Percentiles rank a stretch among this genome's conserved stretches.
These are phyloP conservation scores for Hirtodrosophila histrioides DNA, from an alignment of 2,888 invertebrate genomes.

Conservation along the genomic window DNA sequence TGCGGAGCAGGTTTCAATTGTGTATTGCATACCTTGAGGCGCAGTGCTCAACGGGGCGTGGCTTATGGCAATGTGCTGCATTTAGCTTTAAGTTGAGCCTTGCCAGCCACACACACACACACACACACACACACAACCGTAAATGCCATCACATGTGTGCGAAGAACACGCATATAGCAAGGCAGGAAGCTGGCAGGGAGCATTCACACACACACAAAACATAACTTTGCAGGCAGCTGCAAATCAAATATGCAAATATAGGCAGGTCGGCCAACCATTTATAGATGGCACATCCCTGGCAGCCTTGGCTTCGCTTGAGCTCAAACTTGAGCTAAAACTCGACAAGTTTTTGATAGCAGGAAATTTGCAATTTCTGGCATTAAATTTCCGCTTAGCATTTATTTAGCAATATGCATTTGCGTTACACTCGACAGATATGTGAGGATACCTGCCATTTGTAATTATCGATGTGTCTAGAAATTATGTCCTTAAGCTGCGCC, in stretches of 20 bases:
- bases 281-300: neutral
- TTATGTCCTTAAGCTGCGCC: conserved; percentile 52
- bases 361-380: conserved; percentile 76
- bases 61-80: conserved; percentile 1
- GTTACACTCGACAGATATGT: conserved; percentile 18
- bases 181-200: conserved; percentile 1
- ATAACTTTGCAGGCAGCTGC: conserved; percentile 35
- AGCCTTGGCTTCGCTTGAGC: neutral
- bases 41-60: conserved; percentile 1
- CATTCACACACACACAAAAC: conserved; percentile 15
- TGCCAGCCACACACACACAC: neutral
- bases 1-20: neutral
- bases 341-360: conserved; percentile 69
- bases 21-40: conserved; percentile 3
- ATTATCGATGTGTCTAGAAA: conserved; percentile 56
- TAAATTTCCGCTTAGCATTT: conserved; percentile 67
- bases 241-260: conserved; percentile 70
- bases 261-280: conserved; percentile 22
- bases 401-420: conserved; percentile 32
- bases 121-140: neutral
- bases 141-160: neutral
- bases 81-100: conserved; percentile 7
- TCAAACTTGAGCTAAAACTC: conserved; percentile 18
- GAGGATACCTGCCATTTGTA: conserved; percentile 38
- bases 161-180: conserved; percentile 32